These are phyloP conservation scores for Trichogramma pretiosum DNA, from an alignment of 1,140 invertebrate species.

Conservation along the genomic window DNA sequence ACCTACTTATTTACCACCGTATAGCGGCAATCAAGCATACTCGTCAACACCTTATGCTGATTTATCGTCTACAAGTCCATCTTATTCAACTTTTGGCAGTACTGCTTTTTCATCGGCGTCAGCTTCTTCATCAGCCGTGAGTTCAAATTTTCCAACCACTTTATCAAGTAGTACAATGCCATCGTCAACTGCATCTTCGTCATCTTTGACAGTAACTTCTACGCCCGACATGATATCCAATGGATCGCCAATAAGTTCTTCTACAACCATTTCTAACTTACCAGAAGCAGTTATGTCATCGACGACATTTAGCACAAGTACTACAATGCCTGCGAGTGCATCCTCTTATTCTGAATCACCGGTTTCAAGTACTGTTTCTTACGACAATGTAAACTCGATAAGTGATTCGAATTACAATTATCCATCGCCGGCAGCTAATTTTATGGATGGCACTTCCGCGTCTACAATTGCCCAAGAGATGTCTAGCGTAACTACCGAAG, in stretches of 20 bases:
- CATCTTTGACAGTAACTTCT: slow-evolving; percentile 14
- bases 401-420: slow-evolving; percentile 3
- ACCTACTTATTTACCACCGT: slow-evolving; percentile 26
- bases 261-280: background rate
- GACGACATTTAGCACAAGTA: background rate
- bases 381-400: background rate
- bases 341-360: background rate
- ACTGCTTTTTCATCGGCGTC: background rate
- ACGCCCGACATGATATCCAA: too few species aligned
- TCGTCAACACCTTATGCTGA: too few species aligned
- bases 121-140: slow-evolving; percentile 6
- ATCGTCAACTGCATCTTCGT: slow-evolving; percentile 14
- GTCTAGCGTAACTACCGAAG: background rate
- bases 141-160: slow-evolving; percentile 12
- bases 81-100: background rate
- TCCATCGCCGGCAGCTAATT: background rate
- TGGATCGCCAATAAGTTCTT: background rate
- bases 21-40: too few species aligned
- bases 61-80: slow-evolving; percentile 2
- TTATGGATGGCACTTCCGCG: background rate
- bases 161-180: slow-evolving; percentile 11
- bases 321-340: background rate
- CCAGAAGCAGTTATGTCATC: background rate
- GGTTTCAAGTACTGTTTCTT: background rate
- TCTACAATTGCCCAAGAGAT: background rate